Percentiles rank a stretch among this genome's conserved stretches.
phyloP scores from a whole-genome alignment of 2,797 vertebrate genomes.

The Sternotherus odoratus region DNA sequence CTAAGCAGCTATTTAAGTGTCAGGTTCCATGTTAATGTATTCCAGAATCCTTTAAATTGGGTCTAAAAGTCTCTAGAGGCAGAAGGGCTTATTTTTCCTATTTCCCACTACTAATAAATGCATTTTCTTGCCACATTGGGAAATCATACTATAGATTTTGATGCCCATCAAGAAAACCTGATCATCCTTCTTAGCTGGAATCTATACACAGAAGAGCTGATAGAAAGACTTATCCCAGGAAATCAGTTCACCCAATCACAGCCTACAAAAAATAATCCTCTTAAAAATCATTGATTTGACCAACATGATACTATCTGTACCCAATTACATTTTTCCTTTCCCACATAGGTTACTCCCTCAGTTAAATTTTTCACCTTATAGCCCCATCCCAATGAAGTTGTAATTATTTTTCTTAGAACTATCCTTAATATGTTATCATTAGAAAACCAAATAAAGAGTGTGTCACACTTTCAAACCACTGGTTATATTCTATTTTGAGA shows the following conservation, averaged over 20 bases:
- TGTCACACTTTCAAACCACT: not conserved
- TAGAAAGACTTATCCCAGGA: not conserved
- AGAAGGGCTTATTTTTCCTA: not conserved
- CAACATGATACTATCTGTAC: not conserved
- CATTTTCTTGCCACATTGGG: constrained; percentile 22
- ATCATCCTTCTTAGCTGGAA: not conserved
- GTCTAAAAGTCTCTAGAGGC: constrained; percentile 32
- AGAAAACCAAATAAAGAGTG: not conserved
- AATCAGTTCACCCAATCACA: not conserved
- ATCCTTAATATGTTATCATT: not conserved
- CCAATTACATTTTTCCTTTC: accelerated
- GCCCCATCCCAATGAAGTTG: not conserved
- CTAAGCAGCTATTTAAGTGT: constrained; percentile 10
- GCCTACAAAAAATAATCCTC: not conserved
- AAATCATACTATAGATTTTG: not conserved
- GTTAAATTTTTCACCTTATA: not conserved
- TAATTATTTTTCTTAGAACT: not conserved
- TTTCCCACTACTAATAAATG: constrained; percentile 10
- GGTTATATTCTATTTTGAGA: not conserved
- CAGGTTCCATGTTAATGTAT: constrained; percentile 20
- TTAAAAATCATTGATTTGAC: not conserved
- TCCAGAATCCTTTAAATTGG: constrained; percentile 49
- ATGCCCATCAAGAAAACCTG: not conserved
- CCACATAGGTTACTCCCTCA: not conserved
- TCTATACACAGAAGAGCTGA: not conserved